A percentile compares a stretch with the other conserved stretches of the same genome.
These are phyloP conservation scores for Drosophila tanythrix DNA, from an alignment of 2,888 invertebrate genomes.

Conservation along the genomic window DNA sequence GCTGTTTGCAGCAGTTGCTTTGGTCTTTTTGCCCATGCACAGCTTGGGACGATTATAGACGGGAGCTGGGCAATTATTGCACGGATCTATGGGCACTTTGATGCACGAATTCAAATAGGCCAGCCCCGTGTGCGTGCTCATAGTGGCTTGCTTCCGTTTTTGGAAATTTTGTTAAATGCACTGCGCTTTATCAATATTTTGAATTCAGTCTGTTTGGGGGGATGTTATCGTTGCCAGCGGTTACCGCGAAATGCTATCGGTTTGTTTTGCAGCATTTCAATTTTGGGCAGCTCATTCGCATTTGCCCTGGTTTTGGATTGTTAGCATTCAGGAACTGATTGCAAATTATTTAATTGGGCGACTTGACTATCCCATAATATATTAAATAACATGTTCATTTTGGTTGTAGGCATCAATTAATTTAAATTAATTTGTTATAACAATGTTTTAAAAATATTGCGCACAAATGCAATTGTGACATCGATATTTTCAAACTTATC, in stretches of 20 bases:
- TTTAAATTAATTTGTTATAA: not conserved
- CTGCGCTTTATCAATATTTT: constrained; percentile 71
- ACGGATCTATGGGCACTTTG: constrained; percentile 90
- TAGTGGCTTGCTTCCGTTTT: constrained; percentile 49
- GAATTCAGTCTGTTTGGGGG: constrained; percentile 36
- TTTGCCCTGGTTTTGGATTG: constrained; percentile 29
- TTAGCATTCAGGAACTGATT: not conserved
- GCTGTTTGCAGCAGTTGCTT: constrained; percentile 11
- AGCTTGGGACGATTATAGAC: constrained; percentile 87
- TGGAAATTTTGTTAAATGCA: constrained; percentile 23
- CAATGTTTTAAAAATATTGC: not conserved
- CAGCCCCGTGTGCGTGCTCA: constrained; percentile 87
- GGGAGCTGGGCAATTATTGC: constrained; percentile 89
- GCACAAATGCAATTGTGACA: not conserved
- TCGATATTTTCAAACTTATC: not conserved
- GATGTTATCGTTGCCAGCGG: constrained; percentile 62
- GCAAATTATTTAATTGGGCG: not conserved
- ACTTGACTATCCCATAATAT: not conserved
- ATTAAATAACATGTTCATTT: not conserved
- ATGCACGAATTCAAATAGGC: constrained; percentile 90
- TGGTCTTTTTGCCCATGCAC: constrained; percentile 71
- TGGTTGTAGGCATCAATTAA: not conserved
- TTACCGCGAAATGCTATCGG: constrained; percentile 36
- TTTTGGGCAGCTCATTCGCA: constrained; percentile 56
- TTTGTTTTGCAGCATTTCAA: constrained; percentile 62